phyloP scores from a whole-genome alignment of 1,140 invertebrate genomes.

The Brachionus manjavacas region DNA sequence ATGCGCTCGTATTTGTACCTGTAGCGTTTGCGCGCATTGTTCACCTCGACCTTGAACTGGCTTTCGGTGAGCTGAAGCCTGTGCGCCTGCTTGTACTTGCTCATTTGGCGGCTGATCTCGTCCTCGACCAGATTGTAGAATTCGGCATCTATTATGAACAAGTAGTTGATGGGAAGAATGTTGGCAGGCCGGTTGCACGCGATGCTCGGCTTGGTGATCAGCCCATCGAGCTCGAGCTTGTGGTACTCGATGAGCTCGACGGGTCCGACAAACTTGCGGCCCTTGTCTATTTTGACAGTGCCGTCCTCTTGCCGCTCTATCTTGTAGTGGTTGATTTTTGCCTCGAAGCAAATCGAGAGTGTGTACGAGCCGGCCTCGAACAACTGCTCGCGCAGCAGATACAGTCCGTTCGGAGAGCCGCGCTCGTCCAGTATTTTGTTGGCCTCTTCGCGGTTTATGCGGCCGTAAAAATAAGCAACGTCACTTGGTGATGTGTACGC shows the following conservation, averaged over 20 bases:
- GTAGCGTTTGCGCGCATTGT: constrained; percentile 43
- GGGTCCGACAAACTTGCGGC: constrained; percentile 52
- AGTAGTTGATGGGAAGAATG: constrained; percentile 55
- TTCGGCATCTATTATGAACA: constrained; percentile 57
- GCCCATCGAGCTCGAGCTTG: constrained; percentile 48
- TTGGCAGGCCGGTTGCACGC: constrained; percentile 53
- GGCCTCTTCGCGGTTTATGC: constrained; percentile 58
- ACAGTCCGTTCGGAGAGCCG: constrained; percentile 57
- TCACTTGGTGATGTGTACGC: constrained; percentile 33
- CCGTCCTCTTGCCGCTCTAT: constrained; percentile 56
- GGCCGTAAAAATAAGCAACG: constrained; percentile 56
- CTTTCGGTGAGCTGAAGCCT: neutral
- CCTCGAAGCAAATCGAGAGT: constrained; percentile 51
- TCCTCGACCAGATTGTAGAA: constrained; percentile 53
- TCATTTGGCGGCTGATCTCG: constrained; percentile 45
- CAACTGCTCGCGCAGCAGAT: constrained; percentile 57
- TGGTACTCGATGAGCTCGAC: constrained; percentile 54
- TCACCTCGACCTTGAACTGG: constrained; percentile 29
- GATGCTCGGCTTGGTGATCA: constrained; percentile 51
- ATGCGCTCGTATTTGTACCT: constrained; percentile 44
- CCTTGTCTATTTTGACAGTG: constrained; percentile 45
- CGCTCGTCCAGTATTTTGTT: constrained; percentile 54
- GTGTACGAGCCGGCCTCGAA: constrained; percentile 53
- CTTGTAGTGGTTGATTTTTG: constrained; percentile 54
- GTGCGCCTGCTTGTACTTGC: constrained; percentile 11